phyloP scores from a whole-genome alignment of 1,140 invertebrate species.

The Aleiodes sp. region DNA sequence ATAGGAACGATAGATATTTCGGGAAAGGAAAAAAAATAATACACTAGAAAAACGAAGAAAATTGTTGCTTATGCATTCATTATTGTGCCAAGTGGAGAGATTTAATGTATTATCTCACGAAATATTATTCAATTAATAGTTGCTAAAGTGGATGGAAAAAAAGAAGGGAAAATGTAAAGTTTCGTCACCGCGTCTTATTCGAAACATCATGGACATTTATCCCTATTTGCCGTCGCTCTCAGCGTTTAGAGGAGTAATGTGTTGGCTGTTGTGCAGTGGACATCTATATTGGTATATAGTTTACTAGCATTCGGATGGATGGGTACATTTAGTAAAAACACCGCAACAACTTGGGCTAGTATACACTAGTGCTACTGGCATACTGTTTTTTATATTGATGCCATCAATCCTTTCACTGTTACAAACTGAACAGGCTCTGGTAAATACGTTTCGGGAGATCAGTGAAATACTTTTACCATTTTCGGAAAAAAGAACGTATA shows the following conservation, averaged over 20 bases:
- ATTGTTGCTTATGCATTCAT: too few relatives aligned
- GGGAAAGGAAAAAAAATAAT: too few relatives aligned
- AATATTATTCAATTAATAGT: too few relatives aligned
- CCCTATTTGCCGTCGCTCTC: slow-evolving; percentile 17
- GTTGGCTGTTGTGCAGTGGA: not conserved
- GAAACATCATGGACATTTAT: not conserved
- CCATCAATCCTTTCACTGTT: not conserved
- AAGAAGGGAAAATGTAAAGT: not conserved
- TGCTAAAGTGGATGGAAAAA: not conserved
- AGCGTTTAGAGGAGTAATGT: not conserved
- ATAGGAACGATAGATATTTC: too few relatives aligned
- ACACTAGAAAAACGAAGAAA: too few relatives aligned
- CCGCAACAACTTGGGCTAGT: slow-evolving; percentile 13
- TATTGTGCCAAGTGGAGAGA: too few relatives aligned
- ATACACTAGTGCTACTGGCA: not conserved
- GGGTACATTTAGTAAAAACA: slow-evolving; percentile 14
- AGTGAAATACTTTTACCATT: not conserved
- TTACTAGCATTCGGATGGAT: not conserved
- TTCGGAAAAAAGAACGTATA: too few relatives aligned
- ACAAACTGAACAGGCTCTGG: not conserved
- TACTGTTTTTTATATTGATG: slow-evolving; percentile 15
- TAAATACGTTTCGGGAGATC: not conserved
- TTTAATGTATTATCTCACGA: too few relatives aligned
- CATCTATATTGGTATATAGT: slow-evolving; percentile 2
- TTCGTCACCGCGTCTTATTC: not conserved